These are phyloP conservation scores for Ruditapes philippinarum DNA, from an alignment of 1,140 invertebrate genomes.

Conservation along the genomic window DNA sequence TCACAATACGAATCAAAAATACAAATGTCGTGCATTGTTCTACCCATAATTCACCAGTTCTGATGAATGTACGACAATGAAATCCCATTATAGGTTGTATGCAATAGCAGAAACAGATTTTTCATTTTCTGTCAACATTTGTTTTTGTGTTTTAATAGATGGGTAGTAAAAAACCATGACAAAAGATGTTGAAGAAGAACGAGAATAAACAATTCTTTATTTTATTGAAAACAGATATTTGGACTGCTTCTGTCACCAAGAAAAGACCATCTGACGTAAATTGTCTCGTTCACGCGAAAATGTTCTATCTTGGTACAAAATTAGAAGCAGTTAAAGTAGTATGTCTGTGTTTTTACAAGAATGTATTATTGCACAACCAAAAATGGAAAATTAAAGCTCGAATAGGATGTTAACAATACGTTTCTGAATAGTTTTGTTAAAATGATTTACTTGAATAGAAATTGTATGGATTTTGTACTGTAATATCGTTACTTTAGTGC, in stretches of 20 bases:
- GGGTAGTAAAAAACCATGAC: neutral
- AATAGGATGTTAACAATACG: neutral
- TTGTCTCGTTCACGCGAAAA: too few relatives aligned
- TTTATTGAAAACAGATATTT: slow-evolving; percentile 49
- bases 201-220: slow-evolving; percentile 14
- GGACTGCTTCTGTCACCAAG: slow-evolving; percentile 11
- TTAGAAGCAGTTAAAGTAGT: too few relatives aligned
- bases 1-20: slow-evolving; percentile 1
- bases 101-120: neutral
- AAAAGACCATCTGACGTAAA: slow-evolving; percentile 15
- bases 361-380: neutral
- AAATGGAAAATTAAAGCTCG: too few relatives aligned
- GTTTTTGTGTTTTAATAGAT: neutral
- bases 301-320: too few relatives aligned
- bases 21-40: neutral
- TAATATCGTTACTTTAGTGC: too few relatives aligned
- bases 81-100: neutral
- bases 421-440: too few relatives aligned
- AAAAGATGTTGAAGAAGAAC: slow-evolving; percentile 12
- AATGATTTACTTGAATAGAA: too few relatives aligned
- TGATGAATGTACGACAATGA: neutral
- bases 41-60: slow-evolving; percentile 11
- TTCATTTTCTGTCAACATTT: slow-evolving; percentile 36
- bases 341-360: too few relatives aligned
- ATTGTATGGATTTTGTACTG: too few relatives aligned